Base-by-base conservation (phyloP, 1,140 invertebrate genomes). In the Diuraphis noxia region DNA sequence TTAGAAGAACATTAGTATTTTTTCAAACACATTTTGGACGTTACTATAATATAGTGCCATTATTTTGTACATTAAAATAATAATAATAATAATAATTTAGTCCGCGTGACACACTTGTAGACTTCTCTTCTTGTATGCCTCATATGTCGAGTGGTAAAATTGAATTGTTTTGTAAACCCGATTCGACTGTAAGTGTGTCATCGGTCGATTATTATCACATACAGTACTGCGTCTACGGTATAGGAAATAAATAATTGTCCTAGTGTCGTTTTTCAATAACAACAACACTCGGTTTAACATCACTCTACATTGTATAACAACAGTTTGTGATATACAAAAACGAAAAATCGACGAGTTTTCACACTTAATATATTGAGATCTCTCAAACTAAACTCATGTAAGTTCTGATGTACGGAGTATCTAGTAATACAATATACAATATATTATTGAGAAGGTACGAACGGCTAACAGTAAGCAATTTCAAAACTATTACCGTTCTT, bases 161-260 rank as follows among this genome's bases (percentile, higher is more conserved):
- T 40, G 52, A 88, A 88, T 88, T 88, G 86, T 88, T 56, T 88
- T 56, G 52, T 88, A 88, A 88, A 63, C 49, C 25, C 36, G 52
- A 56, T 38, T 49, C 86, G 49, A 88, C 52, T 6, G 36, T 56
- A 88, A 88, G 86, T 88, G 30, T 88, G 86, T 88, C 86, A 88
- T 88, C n/a, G 86, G 86, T 88, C 38, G 36, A 88, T 63, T 88
- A 88, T 88, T 88, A 56, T 88, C 52, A 88, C n/a, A 49, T 86
- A 82, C 36, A 82, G 36, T 81, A 23, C 40, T 25, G 25, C 19
- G 84, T 46, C 40, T 85, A 49, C 19, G n/a, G 81, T 13, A n/a
- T 82, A 82, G 40, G 40, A 85, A 85, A 85, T 46, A 85, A 49
- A 85, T 46, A 46, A 85, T 49, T 85, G n/a, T 49, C 84, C 30